These are phyloP conservation scores for Thaleichthys pacificus DNA, from an alignment of 2,797 vertebrate species.

Conservation along the genomic window DNA sequence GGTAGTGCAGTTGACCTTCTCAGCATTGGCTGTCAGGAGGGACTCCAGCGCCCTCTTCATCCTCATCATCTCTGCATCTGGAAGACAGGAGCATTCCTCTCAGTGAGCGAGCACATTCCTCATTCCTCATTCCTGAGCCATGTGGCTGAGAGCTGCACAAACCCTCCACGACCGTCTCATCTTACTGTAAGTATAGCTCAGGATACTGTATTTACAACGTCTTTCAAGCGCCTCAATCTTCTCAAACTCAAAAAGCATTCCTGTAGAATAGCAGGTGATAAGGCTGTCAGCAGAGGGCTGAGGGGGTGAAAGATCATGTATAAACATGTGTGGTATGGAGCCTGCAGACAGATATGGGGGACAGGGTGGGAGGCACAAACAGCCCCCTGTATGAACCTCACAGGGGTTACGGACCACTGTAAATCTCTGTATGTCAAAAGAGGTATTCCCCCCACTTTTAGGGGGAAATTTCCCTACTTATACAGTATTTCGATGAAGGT, in stretches of 20 bases:
- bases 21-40: constrained; percentile 85
- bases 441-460: constrained; percentile 10
- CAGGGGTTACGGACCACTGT: constrained; percentile 6
- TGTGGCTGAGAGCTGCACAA: neutral
- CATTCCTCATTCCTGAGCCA: neutral
- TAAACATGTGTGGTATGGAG: constrained; percentile 45
- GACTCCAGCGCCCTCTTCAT: constrained; percentile 88
- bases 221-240: neutral
- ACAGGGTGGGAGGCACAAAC: neutral
- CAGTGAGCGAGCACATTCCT: neutral
- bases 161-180: too few species aligned
- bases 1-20: constrained; percentile 81
- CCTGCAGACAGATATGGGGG: constrained; percentile 30
- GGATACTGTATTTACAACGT: neutral
- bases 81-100: constrained; percentile 14
- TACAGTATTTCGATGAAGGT: constrained; percentile 24
- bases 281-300: constrained; percentile 37
- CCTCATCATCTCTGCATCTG: constrained; percentile 88
- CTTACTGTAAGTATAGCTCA: neutral
- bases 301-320: constrained; percentile 36
- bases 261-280: constrained; percentile 34
- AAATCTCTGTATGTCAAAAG: constrained; percentile 23
- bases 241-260: constrained; percentile 36
- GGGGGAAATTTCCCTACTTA: constrained; percentile 15
- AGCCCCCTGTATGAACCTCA: constrained; percentile 16